Percentiles rank a stretch among this genome's conserved stretches.
phyloP scores from a whole-genome alignment of 1,140 invertebrate species.

The Oscheius sp. region DNA sequence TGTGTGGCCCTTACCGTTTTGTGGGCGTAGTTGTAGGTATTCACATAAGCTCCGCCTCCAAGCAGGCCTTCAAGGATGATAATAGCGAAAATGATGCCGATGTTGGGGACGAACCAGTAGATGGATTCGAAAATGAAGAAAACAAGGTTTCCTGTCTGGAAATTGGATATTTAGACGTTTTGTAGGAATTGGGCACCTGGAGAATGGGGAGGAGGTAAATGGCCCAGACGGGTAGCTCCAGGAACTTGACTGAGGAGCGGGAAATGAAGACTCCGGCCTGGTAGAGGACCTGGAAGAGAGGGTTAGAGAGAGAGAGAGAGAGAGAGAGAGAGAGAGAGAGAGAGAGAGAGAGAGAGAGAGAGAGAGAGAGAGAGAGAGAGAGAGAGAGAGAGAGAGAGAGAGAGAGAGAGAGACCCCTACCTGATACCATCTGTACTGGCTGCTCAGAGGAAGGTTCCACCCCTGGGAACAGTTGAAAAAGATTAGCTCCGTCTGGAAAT shows the following conservation, averaged over 20 bases:
- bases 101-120: slow-evolving; percentile 50
- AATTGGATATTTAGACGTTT: slow-evolving; percentile 18
- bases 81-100: slow-evolving; percentile 47
- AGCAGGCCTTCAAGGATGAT: slow-evolving; percentile 62
- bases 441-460: slow-evolving; percentile 68
- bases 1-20: slow-evolving; percentile 68
- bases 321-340: slow-evolving; percentile 66
- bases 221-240: slow-evolving; percentile 65
- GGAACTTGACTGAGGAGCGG: slow-evolving; percentile 76
- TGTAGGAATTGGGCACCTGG: slow-evolving; percentile 67
- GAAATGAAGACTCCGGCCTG: slow-evolving; percentile 85
- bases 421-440: slow-evolving; percentile 81
- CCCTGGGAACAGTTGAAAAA: slow-evolving; percentile 68
- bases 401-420: slow-evolving; percentile 70
- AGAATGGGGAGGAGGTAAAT: slow-evolving; percentile 74
- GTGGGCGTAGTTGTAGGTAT: slow-evolving; percentile 77
- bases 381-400: background rate
- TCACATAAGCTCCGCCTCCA: slow-evolving; percentile 79
- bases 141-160: slow-evolving; percentile 61
- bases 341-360: background rate
- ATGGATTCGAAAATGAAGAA: slow-evolving; percentile 50
- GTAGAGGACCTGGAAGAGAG: slow-evolving; percentile 69
- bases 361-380: slow-evolving; percentile 66
- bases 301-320: background rate
- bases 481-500: slow-evolving; percentile 66